Conservation (phyloP, 2,888 invertebrate genomes). For the Heliconius aoede region DNA sequence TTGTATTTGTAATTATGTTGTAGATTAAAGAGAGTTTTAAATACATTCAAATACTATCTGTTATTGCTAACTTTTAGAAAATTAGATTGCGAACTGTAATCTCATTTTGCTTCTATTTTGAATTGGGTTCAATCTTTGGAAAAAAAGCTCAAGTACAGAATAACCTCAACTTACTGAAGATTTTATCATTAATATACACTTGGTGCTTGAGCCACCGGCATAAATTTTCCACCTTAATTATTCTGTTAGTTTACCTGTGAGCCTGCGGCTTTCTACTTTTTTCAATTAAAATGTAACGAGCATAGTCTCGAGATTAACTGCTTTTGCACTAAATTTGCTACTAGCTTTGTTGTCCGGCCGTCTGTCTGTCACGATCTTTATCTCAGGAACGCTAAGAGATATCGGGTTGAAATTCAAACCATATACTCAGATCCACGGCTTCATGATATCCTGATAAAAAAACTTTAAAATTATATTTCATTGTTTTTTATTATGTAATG, state of each 20-base stretch:
- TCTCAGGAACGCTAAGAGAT: too few species aligned
- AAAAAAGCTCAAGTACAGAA: conserved; percentile 2
- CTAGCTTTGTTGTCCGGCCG: too few species aligned
- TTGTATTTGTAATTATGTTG: not conserved
- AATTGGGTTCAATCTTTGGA: not conserved
- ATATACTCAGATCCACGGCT: too few species aligned
- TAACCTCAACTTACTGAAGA: not conserved
- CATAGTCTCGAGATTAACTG: conserved; percentile 1
- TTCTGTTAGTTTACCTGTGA: conserved; percentile 9
- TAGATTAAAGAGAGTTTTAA: not conserved
- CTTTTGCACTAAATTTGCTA: not conserved
- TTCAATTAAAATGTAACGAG: conserved; percentile 15
- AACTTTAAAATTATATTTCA: too few species aligned
- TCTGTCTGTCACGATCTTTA: too few species aligned
- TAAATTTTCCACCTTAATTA: conserved; percentile 15
- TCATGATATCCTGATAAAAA: too few species aligned
- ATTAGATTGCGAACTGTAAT: not conserved
- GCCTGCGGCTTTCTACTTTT: conserved; percentile 7
- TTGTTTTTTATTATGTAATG: too few species aligned
- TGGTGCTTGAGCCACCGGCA: not conserved
- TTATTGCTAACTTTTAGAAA: not conserved
- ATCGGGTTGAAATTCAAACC: too few species aligned
- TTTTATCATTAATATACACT: conserved; percentile 6
- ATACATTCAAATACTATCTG: not conserved
- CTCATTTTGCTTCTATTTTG: not conserved